Conservation (phyloP, 1,140 invertebrate genomes). For the Micrasema longulum region DNA sequence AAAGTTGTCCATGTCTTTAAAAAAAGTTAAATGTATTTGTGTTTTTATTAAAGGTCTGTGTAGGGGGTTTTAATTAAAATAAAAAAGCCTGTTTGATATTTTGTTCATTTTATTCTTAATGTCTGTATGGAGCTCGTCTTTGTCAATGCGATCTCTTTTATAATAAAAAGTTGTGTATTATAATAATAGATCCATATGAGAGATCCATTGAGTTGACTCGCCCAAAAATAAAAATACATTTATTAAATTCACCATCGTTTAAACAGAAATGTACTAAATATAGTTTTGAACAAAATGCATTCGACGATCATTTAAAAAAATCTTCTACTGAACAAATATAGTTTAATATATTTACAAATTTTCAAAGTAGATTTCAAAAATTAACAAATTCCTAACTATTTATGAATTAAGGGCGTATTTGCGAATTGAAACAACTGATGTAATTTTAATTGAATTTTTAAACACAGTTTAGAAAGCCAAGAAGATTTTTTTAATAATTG, state of each 20-base stretch:
- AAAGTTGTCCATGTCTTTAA: too few species aligned
- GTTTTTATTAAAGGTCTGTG: too few species aligned
- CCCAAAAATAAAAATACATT: conserved; percentile 40
- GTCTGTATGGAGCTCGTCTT: conserved; percentile 1
- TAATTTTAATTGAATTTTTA: not conserved
- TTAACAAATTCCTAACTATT: conserved; percentile 48
- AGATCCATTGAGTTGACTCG: not conserved
- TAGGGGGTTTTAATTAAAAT: too few species aligned
- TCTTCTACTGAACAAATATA: conserved; percentile 37
- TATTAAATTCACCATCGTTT: conserved; percentile 29
- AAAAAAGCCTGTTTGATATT: conserved; percentile 27
- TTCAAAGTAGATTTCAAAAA: conserved; percentile 44
- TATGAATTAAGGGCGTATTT: conserved; percentile 48
- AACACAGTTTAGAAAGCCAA: conserved; percentile 45
- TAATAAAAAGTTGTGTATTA: conserved; percentile 5
- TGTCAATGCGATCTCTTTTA: not conserved
- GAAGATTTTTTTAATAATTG: conserved; percentile 41
- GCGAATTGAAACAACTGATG: conserved; percentile 19
- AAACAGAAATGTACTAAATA: conserved; percentile 40
- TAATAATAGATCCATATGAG: not conserved
- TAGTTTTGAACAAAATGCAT: conserved; percentile 30
- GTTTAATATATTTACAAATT: conserved; percentile 43
- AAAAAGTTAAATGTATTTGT: too few species aligned
- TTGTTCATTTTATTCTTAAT: conserved; percentile 32
- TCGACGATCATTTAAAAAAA: conserved; percentile 39